Percentiles rank a stretch among this genome's conserved stretches.
Evolutionary conservation across 1,140 invertebrate species (phyloP).

Genomic region (Meloidogyne floridensis): DNA sequence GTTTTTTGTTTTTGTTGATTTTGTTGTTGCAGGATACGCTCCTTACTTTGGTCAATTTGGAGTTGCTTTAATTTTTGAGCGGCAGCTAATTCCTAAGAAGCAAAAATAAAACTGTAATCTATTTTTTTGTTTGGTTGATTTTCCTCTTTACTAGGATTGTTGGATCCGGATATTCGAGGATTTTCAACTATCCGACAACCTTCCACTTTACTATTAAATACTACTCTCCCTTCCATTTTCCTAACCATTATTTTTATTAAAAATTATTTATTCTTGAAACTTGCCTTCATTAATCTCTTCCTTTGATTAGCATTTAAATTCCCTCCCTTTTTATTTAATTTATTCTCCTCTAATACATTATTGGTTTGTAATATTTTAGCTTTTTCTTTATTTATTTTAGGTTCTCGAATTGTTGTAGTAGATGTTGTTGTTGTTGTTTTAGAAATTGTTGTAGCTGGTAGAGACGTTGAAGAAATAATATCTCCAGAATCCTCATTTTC

Average conservation of each 20-base stretch:
- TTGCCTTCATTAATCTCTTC: neutral
- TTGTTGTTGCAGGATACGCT: neutral
- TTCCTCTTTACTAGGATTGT: too few relatives aligned
- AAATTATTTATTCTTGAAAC: neutral
- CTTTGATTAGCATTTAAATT: constrained; percentile 6
- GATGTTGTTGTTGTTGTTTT: too few relatives aligned
- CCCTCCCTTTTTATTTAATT: neutral
- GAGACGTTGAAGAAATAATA: too few relatives aligned
- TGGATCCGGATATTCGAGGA: too few relatives aligned
- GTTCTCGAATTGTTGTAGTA: neutral
- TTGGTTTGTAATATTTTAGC: neutral
- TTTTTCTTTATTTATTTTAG: neutral
- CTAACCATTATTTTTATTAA: neutral
- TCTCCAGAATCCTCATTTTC: too few relatives aligned
- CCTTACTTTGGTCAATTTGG: constrained; percentile 5
- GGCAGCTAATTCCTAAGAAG: constrained; percentile 19
- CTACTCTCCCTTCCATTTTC: too few relatives aligned
- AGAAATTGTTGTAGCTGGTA: too few relatives aligned
- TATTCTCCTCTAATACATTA: neutral
- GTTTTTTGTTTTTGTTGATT: neutral
- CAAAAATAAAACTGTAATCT: too few relatives aligned
- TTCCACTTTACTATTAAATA: too few relatives aligned
- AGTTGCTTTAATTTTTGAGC: neutral
- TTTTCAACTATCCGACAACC: too few relatives aligned
- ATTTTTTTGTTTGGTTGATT: too few relatives aligned